A percentile compares a stretch with the other conserved stretches of the same genome.
phyloP scores from a whole-genome alignment of 2,888 invertebrate genomes.

The Pterobdella sp. region DNA sequence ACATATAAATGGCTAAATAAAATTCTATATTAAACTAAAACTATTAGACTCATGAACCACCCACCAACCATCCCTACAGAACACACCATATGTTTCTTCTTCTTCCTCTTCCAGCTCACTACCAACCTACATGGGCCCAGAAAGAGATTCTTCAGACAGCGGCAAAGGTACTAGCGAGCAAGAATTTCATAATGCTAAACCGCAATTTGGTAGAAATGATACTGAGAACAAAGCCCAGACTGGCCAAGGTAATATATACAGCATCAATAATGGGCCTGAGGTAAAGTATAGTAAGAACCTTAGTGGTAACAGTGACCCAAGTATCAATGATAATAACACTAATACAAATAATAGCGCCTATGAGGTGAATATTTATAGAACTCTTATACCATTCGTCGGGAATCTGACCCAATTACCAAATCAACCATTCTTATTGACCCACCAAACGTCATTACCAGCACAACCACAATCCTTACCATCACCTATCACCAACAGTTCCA shows the following conservation, averaged over 20 bases:
- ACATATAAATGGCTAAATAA: no score
- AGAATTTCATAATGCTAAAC: background rate
- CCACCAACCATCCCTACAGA: background rate
- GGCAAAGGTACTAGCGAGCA: background rate
- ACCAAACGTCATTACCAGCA: background rate
- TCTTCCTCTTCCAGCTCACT: background rate
- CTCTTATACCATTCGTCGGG: background rate
- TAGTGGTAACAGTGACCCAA: background rate
- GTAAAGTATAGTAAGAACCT: background rate
- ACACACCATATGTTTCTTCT: background rate
- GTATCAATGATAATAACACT: background rate
- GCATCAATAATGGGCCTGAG: background rate
- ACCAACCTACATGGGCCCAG: background rate
- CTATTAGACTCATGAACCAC: background rate
- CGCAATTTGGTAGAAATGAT: background rate
- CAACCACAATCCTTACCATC: background rate
- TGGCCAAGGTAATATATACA: background rate
- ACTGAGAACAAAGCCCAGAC: background rate
- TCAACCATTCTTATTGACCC: background rate
- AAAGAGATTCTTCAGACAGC: conserved; percentile 6
- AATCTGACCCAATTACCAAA: background rate
- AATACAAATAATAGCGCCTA: background rate
- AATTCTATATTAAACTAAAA: background rate
- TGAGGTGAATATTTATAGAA: background rate
- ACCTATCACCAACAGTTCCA: background rate